phyloP scores from a whole-genome alignment of 2,888 invertebrate genomes.

The Rhagonycha lutea region DNA sequence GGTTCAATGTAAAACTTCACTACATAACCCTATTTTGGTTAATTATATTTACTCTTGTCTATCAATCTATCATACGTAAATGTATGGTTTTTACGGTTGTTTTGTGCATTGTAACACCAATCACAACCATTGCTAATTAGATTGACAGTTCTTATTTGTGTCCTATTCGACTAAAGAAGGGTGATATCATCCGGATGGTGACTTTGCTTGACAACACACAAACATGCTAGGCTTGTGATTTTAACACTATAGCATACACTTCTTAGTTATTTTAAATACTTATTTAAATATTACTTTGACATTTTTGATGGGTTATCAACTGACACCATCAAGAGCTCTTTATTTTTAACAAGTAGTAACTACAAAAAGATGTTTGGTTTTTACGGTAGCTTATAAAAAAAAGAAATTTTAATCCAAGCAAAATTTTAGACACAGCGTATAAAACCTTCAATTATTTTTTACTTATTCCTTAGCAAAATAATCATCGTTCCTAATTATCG shows the following conservation, averaged over 20 bases:
- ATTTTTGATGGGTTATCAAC: slow-evolving; percentile 17
- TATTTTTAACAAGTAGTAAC: slow-evolving; percentile 3
- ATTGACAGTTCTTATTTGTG: slow-evolving; percentile 14
- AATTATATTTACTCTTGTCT: slow-evolving; percentile 6
- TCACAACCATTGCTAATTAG: slow-evolving; percentile 15
- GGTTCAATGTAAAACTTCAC: background rate
- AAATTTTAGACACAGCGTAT: background rate
- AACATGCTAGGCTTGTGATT: slow-evolving; percentile 11
- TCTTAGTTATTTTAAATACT: slow-evolving; percentile 11
- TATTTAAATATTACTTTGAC: slow-evolving; percentile 12
- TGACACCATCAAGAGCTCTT: slow-evolving; percentile 4
- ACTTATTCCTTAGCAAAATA: background rate
- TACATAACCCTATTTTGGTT: background rate
- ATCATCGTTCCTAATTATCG: background rate
- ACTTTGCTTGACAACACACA: slow-evolving; percentile 11
- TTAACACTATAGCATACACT: slow-evolving; percentile 5
- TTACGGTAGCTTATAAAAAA: background rate
- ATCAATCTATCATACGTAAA: background rate
- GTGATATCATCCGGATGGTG: slow-evolving; percentile 13
- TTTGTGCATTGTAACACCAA: slow-evolving; percentile 6
- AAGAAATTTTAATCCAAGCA: background rate
- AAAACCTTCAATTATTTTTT: background rate
- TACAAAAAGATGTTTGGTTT: slow-evolving; percentile 3
- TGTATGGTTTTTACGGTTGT: slow-evolving; percentile 6
- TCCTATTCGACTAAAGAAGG: slow-evolving; percentile 13